phyloP scores from a whole-genome alignment of 1,140 invertebrate genomes.

The Chrysoperla carnea region DNA sequence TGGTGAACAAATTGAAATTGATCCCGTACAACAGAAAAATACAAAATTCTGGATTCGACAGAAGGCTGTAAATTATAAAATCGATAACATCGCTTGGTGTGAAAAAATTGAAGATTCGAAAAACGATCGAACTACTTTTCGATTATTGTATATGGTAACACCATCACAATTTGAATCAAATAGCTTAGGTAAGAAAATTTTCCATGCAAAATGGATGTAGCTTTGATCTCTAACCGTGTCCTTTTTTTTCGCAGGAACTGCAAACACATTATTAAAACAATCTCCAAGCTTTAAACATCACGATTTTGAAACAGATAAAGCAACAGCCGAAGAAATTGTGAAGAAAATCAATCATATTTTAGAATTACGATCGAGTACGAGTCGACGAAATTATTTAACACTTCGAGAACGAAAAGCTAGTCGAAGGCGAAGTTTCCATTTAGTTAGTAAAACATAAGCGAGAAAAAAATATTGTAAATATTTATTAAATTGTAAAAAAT shows the following conservation, averaged over 20 bases:
- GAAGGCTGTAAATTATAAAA: slow-evolving; percentile 57
- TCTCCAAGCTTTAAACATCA: slow-evolving; percentile 58
- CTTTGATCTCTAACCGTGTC: too few species aligned
- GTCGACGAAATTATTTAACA: slow-evolving; percentile 57
- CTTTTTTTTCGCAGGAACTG: too few species aligned
- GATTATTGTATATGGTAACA: slow-evolving; percentile 32
- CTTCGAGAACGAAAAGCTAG: slow-evolving; percentile 39
- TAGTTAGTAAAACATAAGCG: background rate
- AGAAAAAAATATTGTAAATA: too few species aligned
- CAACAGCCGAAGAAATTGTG: slow-evolving; percentile 61
- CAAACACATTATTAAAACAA: slow-evolving; percentile 3
- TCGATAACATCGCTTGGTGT: slow-evolving; percentile 73
- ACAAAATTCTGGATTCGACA: slow-evolving; percentile 49
- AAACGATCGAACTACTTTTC: slow-evolving; percentile 39
- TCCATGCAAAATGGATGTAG: too few species aligned
- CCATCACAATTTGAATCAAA: slow-evolving; percentile 6
- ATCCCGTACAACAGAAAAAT: slow-evolving; percentile 53
- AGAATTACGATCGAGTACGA: slow-evolving; percentile 56
- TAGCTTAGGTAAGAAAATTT: slow-evolving; percentile 17
- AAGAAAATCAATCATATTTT: slow-evolving; percentile 77
- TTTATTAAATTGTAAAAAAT: too few species aligned
- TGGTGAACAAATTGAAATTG: slow-evolving; percentile 80
- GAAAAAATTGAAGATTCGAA: slow-evolving; percentile 50
- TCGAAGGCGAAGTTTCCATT: slow-evolving; percentile 29
- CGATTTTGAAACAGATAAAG: slow-evolving; percentile 68